Conservation (phyloP, 1,140 invertebrate genomes). For the Papilio glaucus region DNA sequence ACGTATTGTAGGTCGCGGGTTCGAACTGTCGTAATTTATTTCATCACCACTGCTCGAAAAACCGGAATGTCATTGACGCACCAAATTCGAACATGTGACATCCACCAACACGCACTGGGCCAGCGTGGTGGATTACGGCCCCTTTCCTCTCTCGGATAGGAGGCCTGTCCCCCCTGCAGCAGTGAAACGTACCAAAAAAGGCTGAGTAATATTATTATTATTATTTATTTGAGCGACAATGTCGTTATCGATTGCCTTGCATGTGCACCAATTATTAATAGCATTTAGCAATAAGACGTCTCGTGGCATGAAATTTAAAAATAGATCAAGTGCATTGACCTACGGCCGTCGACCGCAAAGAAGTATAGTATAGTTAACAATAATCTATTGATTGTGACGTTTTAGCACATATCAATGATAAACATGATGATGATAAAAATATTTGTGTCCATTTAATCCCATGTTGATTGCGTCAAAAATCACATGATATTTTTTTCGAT, state of each 20-base stretch:
- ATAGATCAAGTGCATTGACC: conserved; percentile 38
- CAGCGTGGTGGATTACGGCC: too few relatives aligned
- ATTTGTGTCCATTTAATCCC: conserved; percentile 8
- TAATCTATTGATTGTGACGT: conserved; percentile 28
- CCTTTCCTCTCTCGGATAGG: too few relatives aligned
- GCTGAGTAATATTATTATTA: too few relatives aligned
- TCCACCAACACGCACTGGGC: too few relatives aligned
- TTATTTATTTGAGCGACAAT: background rate
- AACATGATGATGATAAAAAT: conserved; percentile 8
- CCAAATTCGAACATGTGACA: too few relatives aligned
- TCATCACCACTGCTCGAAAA: too few relatives aligned
- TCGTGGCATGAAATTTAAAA: conserved; percentile 25
- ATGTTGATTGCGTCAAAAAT: background rate
- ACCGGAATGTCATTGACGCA: too few relatives aligned
- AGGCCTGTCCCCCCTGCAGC: too few relatives aligned
- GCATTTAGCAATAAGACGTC: conserved; percentile 13
- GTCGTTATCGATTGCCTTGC: conserved; percentile 5
- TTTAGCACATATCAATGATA: conserved; percentile 5
- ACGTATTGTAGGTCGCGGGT: too few relatives aligned
- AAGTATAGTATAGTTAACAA: conserved; percentile 37
- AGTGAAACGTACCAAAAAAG: too few relatives aligned
- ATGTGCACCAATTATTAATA: background rate
- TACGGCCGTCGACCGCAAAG: conserved; percentile 42
- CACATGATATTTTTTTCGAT: background rate
- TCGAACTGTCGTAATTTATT: too few relatives aligned